These are phyloP conservation scores for Noctuana brunneofusca DNA, from an alignment of 2,888 invertebrate genomes.

Conservation along the genomic window DNA sequence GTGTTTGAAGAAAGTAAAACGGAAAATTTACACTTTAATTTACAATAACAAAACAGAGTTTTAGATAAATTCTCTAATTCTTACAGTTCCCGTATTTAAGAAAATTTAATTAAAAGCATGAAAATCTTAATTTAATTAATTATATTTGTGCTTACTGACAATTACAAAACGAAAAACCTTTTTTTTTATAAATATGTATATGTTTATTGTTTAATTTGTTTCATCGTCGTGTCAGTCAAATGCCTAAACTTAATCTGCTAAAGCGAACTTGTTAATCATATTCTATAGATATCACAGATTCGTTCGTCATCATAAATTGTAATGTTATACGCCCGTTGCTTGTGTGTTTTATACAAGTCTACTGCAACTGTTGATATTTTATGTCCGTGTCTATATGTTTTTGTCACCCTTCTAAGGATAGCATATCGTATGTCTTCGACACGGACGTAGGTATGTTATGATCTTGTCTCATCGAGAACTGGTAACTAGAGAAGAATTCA, in stretches of 20 bases:
- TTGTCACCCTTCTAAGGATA: conserved; percentile 26
- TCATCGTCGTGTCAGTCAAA: too few species aligned
- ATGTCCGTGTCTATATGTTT: conserved; percentile 26
- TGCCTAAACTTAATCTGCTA: neutral
- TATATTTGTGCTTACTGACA: too few species aligned
- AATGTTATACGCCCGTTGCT: conserved; percentile 22
- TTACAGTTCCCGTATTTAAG: neutral
- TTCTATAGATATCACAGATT: neutral
- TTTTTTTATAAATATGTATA: too few species aligned
- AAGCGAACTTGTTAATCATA: neutral
- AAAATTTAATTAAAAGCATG: too few species aligned
- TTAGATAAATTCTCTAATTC: neutral
- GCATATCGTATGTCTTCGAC: conserved; percentile 18
- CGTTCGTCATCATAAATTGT: conserved; percentile 20
- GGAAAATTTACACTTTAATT: too few species aligned
- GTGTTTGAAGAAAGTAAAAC: neutral
- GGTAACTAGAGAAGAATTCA: neutral
- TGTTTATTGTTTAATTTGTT: too few species aligned
- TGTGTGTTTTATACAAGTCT: conserved; percentile 21
- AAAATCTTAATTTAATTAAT: too few species aligned
- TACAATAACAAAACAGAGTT: too few species aligned
- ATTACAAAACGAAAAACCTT: too few species aligned
- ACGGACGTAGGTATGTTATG: neutral
- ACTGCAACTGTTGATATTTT: conserved; percentile 24
- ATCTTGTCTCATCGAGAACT: conserved; percentile 1